These are phyloP conservation scores for Portevinia maculata DNA, from an alignment of 2,888 invertebrate species.

Conservation along the genomic window DNA sequence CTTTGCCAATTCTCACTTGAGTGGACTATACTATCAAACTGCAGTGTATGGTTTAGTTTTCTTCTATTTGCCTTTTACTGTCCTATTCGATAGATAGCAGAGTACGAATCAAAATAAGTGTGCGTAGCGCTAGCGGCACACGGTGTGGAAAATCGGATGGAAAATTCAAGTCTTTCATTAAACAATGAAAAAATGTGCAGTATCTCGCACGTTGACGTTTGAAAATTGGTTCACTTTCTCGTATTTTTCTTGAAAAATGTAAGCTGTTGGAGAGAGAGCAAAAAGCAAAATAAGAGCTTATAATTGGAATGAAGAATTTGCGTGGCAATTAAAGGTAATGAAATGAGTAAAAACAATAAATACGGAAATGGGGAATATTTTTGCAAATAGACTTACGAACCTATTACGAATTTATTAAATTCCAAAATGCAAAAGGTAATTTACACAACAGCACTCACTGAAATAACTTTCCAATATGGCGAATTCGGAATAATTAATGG, in stretches of 20 bases:
- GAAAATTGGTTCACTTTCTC: slow-evolving; percentile 25
- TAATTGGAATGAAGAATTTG: slow-evolving; percentile 3
- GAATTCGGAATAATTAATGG: too few species aligned
- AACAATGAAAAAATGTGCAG: slow-evolving; percentile 12
- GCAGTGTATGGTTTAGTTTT: slow-evolving; percentile 5
- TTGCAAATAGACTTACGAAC: slow-evolving; percentile 20
- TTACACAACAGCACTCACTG: slow-evolving; percentile 46
- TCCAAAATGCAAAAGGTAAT: slow-evolving; percentile 35
- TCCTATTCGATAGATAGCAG: slow-evolving; percentile 17
- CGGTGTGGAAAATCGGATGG: slow-evolving; percentile 16
- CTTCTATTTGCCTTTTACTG: slow-evolving; percentile 25
- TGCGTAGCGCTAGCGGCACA: slow-evolving; percentile 54
- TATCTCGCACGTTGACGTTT: slow-evolving; percentile 35
- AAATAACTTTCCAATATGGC: slow-evolving; percentile 50
- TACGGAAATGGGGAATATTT: background rate
- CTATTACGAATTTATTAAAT: slow-evolving; percentile 28
- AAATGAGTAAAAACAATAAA: background rate
- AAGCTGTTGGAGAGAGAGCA: slow-evolving; percentile 27
- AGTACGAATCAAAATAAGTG: slow-evolving; percentile 36
- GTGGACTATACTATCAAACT: slow-evolving; percentile 29
- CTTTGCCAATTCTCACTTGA: slow-evolving; percentile 38
- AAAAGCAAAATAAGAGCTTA: slow-evolving; percentile 40
- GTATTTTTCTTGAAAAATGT: slow-evolving; percentile 37
- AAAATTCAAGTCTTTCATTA: slow-evolving; percentile 23
- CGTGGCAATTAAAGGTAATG: background rate